Evolutionary conservation across 2,113 vertebrate species (phyloP).

Genomic region (Sphaerodactylus townsendi): DNA sequence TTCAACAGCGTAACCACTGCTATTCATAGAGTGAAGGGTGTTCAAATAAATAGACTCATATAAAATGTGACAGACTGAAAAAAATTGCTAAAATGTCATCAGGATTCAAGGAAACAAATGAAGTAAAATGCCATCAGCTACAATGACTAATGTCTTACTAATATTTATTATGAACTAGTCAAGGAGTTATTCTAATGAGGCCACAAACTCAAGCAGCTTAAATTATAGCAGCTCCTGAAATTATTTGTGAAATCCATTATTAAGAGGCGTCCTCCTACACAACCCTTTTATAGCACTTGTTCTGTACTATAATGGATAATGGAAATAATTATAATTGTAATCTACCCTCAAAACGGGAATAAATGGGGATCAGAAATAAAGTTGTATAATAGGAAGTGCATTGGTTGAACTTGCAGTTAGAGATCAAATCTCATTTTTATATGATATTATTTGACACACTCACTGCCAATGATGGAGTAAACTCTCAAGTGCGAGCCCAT

Average conservation of each 20-base stretch:
- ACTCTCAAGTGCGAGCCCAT: too few species aligned
- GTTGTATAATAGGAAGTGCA: background rate
- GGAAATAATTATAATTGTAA: too few species aligned
- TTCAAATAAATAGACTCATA: too few species aligned
- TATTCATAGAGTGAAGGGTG: too few species aligned
- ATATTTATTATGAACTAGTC: background rate
- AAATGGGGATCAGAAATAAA: background rate
- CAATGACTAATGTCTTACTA: background rate
- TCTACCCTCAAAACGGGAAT: background rate
- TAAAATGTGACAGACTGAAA: too few species aligned
- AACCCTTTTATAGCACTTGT: background rate
- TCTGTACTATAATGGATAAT: background rate
- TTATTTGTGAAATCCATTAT: background rate
- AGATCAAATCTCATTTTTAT: background rate
- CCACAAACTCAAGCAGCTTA: background rate
- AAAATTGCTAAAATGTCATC: background rate
- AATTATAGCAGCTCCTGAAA: background rate
- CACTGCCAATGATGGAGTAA: background rate
- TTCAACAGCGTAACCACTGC: background rate
- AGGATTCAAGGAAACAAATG: fast-evolving
- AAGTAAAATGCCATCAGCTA: background rate
- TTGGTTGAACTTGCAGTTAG: background rate
- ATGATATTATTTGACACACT: background rate
- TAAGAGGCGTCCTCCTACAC: background rate
- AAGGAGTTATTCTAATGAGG: background rate